phyloP scores from a whole-genome alignment of 2,113 vertebrate genomes.

The Podiceps cristatus region DNA sequence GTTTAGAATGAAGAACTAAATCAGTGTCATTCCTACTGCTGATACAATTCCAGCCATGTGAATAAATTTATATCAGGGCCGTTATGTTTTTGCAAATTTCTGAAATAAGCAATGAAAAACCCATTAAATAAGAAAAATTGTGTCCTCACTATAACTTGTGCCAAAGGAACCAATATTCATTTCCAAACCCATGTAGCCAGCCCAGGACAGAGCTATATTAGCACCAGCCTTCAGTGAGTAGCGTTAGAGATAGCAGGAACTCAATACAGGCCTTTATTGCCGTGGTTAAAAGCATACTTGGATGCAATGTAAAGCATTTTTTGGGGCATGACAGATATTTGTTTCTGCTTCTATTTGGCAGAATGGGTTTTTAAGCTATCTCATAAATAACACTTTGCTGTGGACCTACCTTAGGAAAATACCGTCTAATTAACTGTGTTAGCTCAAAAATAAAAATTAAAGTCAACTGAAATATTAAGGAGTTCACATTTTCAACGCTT shows the following conservation, averaged over 20 bases:
- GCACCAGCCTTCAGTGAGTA: neutral
- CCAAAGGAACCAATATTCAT: neutral
- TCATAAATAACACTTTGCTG: slow-evolving; percentile 11
- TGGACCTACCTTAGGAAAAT: slow-evolving; percentile 58
- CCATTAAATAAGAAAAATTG: neutral
- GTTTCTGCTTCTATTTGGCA: slow-evolving; percentile 15
- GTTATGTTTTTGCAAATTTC: neutral
- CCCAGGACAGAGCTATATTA: neutral
- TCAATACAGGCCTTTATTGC: neutral
- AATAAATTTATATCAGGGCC: neutral
- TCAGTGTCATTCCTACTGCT: neutral
- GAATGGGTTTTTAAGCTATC: slow-evolving; percentile 14
- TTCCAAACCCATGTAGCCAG: neutral
- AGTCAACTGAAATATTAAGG: slow-evolving; percentile 73
- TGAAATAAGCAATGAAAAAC: neutral
- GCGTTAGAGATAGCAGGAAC: neutral
- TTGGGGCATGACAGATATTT: neutral
- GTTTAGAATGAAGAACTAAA: neutral
- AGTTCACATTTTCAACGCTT: slow-evolving; percentile 68
- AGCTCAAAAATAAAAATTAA: slow-evolving; percentile 79
- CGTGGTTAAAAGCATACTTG: neutral
- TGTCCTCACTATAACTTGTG: neutral
- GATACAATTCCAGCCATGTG: neutral
- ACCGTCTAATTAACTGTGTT: slow-evolving; percentile 73
- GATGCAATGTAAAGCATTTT: neutral